Conservation (phyloP, 2,888 invertebrate species). For the Oligia strigilis region DNA sequence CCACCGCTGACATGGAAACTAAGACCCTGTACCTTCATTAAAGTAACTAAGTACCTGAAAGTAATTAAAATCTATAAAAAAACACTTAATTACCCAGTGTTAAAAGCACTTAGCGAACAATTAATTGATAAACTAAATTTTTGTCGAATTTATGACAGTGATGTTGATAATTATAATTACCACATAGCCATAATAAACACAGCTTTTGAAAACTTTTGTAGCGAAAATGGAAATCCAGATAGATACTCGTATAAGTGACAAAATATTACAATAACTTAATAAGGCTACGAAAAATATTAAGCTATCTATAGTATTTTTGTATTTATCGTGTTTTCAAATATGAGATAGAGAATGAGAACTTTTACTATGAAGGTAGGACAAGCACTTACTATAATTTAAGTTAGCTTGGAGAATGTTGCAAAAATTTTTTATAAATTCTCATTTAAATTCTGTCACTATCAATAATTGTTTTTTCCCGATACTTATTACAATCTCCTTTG, state of each 20-base stretch:
- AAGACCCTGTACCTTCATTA: background rate
- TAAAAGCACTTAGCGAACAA: constrained; percentile 12
- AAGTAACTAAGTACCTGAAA: constrained; percentile 27
- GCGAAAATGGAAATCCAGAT: background rate
- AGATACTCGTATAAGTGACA: background rate
- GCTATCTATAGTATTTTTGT: background rate
- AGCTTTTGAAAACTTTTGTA: constrained; percentile 7
- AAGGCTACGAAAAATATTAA: background rate
- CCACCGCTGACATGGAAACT: constrained; percentile 66
- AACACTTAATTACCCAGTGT: background rate
- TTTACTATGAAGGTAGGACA: background rate
- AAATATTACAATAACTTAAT: background rate
- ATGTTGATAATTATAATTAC: background rate
- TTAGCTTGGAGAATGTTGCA: background rate
- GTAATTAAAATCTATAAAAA: constrained; percentile 13
- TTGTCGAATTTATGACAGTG: background rate
- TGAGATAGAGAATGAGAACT: background rate
- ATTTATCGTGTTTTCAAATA: background rate
- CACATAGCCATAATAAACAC: background rate
- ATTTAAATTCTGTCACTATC: background rate
- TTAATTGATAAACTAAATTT: background rate
- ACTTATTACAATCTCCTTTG: background rate
- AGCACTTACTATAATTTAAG: background rate
- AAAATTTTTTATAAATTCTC: background rate
- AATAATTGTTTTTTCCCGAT: background rate